These are phyloP conservation scores for Agriopis leucophaearia DNA, from an alignment of 2,888 invertebrate genomes.

Conservation along the genomic window DNA sequence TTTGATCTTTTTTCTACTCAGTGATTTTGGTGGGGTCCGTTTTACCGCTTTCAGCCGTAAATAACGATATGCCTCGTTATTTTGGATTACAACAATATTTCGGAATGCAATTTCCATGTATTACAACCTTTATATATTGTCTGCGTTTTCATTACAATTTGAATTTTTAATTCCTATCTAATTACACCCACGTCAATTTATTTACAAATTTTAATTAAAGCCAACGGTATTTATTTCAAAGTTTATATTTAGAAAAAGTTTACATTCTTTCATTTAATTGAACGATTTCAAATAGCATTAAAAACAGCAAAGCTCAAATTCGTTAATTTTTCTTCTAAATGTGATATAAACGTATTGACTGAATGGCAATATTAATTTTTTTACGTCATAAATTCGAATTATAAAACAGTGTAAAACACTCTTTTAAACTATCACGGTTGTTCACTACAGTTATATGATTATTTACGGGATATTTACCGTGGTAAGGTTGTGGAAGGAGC, in stretches of 20 bases:
- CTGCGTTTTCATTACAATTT: slow-evolving; percentile 49
- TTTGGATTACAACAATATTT: slow-evolving; percentile 81
- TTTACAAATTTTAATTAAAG: slow-evolving; percentile 35
- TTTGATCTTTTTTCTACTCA: not conserved
- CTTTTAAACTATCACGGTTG: too few species aligned
- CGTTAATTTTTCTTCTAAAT: not conserved
- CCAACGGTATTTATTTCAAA: slow-evolving; percentile 15
- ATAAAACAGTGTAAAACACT: too few species aligned
- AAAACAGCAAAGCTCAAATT: too few species aligned
- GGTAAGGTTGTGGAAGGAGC: too few species aligned
- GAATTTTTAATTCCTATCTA: slow-evolving; percentile 49
- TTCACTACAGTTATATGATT: too few species aligned
- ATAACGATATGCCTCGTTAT: slow-evolving; percentile 79
- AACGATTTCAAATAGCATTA: not conserved
- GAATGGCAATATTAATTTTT: too few species aligned
- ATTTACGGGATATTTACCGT: too few species aligned
- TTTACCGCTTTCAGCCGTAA: slow-evolving; percentile 69
- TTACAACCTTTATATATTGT: slow-evolving; percentile 46
- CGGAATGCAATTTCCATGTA: slow-evolving; percentile 62
- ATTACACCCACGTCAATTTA: slow-evolving; percentile 40
- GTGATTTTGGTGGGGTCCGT: slow-evolving; percentile 42
- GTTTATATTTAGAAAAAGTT: slow-evolving; percentile 11
- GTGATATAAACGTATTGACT: too few species aligned
- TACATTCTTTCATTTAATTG: not conserved
- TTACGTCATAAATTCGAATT: not conserved